phyloP scores from a whole-genome alignment of 1,140 invertebrate species.

The Nymphalis io region DNA sequence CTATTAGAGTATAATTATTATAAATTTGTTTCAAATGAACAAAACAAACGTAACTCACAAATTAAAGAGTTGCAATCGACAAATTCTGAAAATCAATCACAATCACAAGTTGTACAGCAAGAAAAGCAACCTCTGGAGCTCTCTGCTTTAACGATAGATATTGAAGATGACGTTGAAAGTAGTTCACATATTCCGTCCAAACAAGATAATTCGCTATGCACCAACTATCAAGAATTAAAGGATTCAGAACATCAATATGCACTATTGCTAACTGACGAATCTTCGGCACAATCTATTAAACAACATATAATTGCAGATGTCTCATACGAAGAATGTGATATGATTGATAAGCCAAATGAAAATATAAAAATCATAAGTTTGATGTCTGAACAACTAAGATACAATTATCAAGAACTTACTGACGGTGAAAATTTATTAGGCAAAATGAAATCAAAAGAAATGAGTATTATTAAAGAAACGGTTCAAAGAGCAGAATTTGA shows the following conservation, averaged over 20 bases:
- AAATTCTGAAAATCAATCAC: neutral
- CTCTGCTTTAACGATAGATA: neutral
- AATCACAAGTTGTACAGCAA: neutral
- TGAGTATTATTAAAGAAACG: neutral
- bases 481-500: neutral
- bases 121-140: neutral
- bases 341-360: neutral
- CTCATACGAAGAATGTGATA: neutral
- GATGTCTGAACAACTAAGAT: conserved; percentile 4
- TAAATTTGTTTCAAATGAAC: conserved; percentile 40
- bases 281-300: neutral
- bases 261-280: neutral
- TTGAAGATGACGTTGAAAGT: neutral
- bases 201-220: conserved; percentile 8
- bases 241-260: conserved; percentile 37
- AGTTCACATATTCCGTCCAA: neutral
- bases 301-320: neutral
- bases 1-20: conserved; percentile 61
- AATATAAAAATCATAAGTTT: neutral
- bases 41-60: neutral
- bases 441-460: conserved; percentile 1
- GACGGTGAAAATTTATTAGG: conserved; percentile 34
- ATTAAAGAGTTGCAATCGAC: neutral
- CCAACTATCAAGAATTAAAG: conserved; percentile 35
- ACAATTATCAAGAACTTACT: conserved; percentile 29